Base-by-base conservation (phyloP, 53 echinoderm and acorn worm genomes). In the Luidia sarsii region DNA sequence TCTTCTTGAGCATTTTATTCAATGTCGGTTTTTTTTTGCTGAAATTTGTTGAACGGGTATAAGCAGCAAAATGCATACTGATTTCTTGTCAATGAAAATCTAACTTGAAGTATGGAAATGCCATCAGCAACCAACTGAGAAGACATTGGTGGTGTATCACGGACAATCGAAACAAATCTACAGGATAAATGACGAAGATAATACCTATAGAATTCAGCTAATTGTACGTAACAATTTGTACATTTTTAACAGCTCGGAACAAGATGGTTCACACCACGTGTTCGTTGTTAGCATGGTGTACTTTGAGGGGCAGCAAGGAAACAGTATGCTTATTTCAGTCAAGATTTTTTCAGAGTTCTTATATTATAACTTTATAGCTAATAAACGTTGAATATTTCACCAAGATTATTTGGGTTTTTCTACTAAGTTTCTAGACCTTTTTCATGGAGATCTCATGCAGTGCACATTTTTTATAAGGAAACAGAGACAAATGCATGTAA, bases 1-100 rank as follows among this genome's bases (percentile, higher is more conserved):
- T 19, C 53, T 53, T 53, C 53, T 21, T 53, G 4, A 8, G 22
- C 7, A 53, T 5, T 53, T 53, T 53, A 15, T 8, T 8, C 8
- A 15, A 46, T 53, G 21, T 15, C 57, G 20, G 15, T 56, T 57
- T 38, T 34, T 39, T 77, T 33, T 74, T 77, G 59, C 61, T 77
- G 39, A 61, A 77, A 77, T 77, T 77, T 77, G 77, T 77, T 77
- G 48, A 77, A 77, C 77, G 77, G 77, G 77, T 77, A 61, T 77
- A 60, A 59, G 45, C 55, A 21, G 34, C 61, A 60, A 31, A 77
- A 16, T 77, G 77, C 77, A 77, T 43, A 77, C 59, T 32, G 60
- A 28, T 60, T 41, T 36, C 23, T 70, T 11, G 6, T 49, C 15
- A 29, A 5, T 69, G 9, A 32, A 69, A 69, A 48, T 33, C 8